These are phyloP conservation scores for Notarius quadriscutis DNA, from an alignment of 2,113 vertebrate genomes.

Conservation along the genomic window DNA sequence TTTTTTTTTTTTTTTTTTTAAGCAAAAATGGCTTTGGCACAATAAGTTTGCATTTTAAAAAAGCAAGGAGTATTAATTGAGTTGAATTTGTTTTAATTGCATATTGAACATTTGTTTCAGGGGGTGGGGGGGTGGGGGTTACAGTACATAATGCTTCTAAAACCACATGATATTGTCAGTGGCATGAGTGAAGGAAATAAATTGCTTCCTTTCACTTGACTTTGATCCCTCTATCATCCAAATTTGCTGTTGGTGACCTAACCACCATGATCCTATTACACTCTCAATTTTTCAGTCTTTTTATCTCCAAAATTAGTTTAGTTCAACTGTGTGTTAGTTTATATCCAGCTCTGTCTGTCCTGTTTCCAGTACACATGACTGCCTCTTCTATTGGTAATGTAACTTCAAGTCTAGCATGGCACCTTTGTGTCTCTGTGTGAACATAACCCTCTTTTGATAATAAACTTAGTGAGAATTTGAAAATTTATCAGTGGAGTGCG, in stretches of 20 bases:
- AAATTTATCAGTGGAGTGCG: slow-evolving; percentile 2
- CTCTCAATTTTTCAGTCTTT: slow-evolving; percentile 44
- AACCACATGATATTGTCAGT: slow-evolving; percentile 9
- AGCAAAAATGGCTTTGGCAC: slow-evolving; percentile 4
- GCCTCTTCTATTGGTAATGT: slow-evolving; percentile 35
- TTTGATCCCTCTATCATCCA: slow-evolving; percentile 15
- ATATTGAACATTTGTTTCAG: slow-evolving; percentile 28
- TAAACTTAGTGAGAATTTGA: slow-evolving; percentile 54
- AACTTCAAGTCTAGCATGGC: slow-evolving; percentile 52
- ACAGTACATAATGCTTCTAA: slow-evolving; percentile 25
- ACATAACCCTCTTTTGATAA: slow-evolving; percentile 57
- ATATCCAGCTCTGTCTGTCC: slow-evolving; percentile 33
- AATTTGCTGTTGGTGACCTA: slow-evolving; percentile 36
- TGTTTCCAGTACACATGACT: slow-evolving; percentile 48
- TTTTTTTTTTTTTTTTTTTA: background rate
- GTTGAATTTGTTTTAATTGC: slow-evolving; percentile 41
- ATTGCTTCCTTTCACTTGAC: slow-evolving; percentile 4
- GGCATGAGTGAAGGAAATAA: slow-evolving; percentile 1
- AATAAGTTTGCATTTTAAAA: slow-evolving; percentile 26
- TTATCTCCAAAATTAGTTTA: slow-evolving; percentile 41
- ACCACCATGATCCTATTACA: slow-evolving; percentile 34
- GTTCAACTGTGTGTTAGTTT: slow-evolving; percentile 40
- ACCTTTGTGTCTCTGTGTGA: slow-evolving; percentile 52
- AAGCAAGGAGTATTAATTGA: slow-evolving; percentile 34
- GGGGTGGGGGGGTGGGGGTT: background rate